Conservation (phyloP, 2,113 vertebrate species). For the Urocitellus parryii region DNA sequence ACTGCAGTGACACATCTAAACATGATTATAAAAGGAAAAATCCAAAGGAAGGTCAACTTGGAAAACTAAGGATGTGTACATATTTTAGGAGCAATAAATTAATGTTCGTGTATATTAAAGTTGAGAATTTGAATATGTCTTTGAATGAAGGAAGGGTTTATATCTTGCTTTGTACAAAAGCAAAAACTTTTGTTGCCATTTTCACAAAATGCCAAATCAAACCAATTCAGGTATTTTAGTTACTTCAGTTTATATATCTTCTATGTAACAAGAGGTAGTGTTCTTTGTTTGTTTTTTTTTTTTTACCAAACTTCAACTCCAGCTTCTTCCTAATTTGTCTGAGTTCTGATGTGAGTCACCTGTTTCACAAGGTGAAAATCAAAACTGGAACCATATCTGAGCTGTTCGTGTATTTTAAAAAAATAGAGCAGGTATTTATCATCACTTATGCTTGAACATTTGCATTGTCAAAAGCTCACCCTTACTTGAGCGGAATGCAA, state of each 20-base stretch:
- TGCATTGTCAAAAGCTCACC: background rate
- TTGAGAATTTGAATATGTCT: background rate
- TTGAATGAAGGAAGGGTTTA: background rate
- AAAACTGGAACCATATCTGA: background rate
- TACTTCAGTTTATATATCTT: background rate
- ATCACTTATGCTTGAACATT: background rate
- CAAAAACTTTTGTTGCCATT: constrained; percentile 27
- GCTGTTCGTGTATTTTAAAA: background rate
- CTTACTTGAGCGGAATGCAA: background rate
- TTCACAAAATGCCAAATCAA: background rate
- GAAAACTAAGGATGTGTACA: background rate
- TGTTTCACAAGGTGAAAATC: background rate
- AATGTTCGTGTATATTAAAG: background rate
- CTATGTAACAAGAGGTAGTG: background rate
- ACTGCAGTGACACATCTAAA: background rate
- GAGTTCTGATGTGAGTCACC: background rate
- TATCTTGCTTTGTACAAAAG: background rate
- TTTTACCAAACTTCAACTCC: background rate
- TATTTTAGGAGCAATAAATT: background rate
- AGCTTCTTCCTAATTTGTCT: background rate
- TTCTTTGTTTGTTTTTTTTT: background rate
- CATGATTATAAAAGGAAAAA: background rate
- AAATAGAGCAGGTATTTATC: background rate
- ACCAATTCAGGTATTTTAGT: background rate
- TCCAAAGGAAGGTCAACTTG: background rate